Conservation (phyloP, 2,797 vertebrate genomes). For the Orientallactaga sibirica region DNA sequence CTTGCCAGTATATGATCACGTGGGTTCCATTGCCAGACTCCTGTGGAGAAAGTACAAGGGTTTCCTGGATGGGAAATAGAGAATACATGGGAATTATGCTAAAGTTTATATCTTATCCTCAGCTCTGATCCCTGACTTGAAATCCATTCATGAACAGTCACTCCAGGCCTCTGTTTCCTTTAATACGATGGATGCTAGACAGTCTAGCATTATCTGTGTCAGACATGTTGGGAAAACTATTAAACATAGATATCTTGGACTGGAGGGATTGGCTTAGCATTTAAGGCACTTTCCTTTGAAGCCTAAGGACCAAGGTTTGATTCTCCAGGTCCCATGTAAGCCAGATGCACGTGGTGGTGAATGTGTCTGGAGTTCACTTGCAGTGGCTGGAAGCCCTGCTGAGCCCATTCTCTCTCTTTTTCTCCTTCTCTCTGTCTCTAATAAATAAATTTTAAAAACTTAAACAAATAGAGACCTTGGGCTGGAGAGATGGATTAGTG, state of each 20-base stretch:
- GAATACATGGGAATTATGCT: background rate
- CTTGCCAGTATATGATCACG: conserved; percentile 9
- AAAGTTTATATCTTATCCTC: background rate
- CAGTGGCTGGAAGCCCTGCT: too few species aligned
- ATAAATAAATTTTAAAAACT: too few species aligned
- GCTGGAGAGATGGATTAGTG: too few species aligned
- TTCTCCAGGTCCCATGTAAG: too few species aligned
- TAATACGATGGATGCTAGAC: background rate
- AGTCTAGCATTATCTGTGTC: background rate
- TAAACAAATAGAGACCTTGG: background rate
- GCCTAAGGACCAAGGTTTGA: too few species aligned
- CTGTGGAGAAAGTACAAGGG: conserved; percentile 10
- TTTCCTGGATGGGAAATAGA: background rate
- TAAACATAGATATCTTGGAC: too few species aligned
- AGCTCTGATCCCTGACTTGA: background rate
- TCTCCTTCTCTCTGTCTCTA: too few species aligned
- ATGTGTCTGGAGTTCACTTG: too few species aligned
- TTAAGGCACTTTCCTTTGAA: too few species aligned
- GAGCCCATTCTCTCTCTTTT: too few species aligned
- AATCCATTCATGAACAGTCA: background rate
- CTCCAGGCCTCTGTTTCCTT: background rate
- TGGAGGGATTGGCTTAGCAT: too few species aligned
- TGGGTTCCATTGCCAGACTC: background rate
- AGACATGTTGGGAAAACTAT: background rate
- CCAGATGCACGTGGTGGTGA: too few species aligned